Evolutionary conservation across 53 echinoderm and acorn worm genomes (phyloP), one percentile per base, ranked within the genome.

Genomic region (Holothuria scabra): DNA sequence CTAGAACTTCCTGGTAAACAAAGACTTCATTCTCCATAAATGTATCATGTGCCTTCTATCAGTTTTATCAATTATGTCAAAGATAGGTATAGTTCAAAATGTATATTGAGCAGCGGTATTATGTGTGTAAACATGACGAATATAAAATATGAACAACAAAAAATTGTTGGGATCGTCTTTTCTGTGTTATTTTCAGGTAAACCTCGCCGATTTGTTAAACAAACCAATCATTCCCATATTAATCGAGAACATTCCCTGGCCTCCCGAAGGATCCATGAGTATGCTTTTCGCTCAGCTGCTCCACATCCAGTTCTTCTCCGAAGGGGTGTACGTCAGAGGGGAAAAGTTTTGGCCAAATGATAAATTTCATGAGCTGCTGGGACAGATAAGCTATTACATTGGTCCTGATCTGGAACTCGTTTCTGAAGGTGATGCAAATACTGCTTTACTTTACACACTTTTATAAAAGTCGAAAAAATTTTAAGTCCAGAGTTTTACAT

Each of bases 231-330:
- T 90, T 24, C 90, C 90, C 23, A 80, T 90, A 18, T 82, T 90
- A 20, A 81, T 90, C 29, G 86, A 90, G 28, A 82, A 56, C 8
- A 90, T 82, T 18, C 8, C 86, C 12, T 90, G 90, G 90, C 90
- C 90, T 31, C 90, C 90, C 25, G 90, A 83, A 59, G 90, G 90
- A 19, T 82, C 90, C 14, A 90, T 90, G 90, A 90, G 90, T 29
- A 83, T 90, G 83, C 55, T 82, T 7, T 90, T 90, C 59, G 67
- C 90, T 7, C 83, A 86, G 65, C 86, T 90, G 22, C 85, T 90
- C 58, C 86, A 90, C 90, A 90, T 86, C 46, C 86, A 90, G 72
- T 90, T 90, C 76, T 86, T 60, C 56, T 74, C 86, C 21, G 76
- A 72, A 30, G 82, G 86, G 66, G 90, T 83, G 38, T 79, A 86